Conservation (phyloP, 2,888 invertebrate species). For the Hydroisotoma schaefferi region DNA sequence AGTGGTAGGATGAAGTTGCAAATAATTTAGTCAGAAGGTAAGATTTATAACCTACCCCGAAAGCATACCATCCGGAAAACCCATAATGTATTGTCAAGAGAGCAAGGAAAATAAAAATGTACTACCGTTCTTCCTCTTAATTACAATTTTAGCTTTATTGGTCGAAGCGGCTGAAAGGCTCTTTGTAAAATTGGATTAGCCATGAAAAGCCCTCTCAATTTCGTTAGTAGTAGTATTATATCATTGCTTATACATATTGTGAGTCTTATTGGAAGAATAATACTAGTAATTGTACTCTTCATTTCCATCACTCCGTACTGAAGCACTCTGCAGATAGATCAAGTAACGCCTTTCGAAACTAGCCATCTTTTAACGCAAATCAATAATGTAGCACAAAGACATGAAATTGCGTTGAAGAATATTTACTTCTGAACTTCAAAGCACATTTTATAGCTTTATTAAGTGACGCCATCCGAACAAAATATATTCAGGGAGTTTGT, state of each 20-base stretch:
- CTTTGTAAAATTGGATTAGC: conserved; percentile 5
- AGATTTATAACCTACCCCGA: conserved; percentile 6
- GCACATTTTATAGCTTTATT: no score
- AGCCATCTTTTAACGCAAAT: no score
- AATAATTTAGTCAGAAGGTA: conserved; percentile 4
- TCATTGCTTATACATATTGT: neutral
- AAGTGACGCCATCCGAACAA: no score
- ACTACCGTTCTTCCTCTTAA: conserved; percentile 6
- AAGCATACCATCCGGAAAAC: conserved; percentile 1
- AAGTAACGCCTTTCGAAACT: no score
- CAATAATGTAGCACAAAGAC: no score
- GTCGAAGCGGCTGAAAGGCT: neutral
- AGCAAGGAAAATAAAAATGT: conserved; percentile 6
- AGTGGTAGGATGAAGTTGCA: neutral
- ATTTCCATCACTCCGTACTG: neutral
- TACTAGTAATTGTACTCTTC: conserved; percentile 5
- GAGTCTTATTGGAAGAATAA: neutral
- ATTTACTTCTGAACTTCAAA: no score
- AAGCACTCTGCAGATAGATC: no score
- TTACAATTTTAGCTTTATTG: neutral
- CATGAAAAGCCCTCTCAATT: neutral
- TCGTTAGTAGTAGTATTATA: neutral
- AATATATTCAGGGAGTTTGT: no score
- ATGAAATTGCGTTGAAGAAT: no score
- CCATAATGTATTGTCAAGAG: conserved; percentile 13